phyloP scores from a whole-genome alignment of 2,113 vertebrate species.

The Grantiella picta region DNA sequence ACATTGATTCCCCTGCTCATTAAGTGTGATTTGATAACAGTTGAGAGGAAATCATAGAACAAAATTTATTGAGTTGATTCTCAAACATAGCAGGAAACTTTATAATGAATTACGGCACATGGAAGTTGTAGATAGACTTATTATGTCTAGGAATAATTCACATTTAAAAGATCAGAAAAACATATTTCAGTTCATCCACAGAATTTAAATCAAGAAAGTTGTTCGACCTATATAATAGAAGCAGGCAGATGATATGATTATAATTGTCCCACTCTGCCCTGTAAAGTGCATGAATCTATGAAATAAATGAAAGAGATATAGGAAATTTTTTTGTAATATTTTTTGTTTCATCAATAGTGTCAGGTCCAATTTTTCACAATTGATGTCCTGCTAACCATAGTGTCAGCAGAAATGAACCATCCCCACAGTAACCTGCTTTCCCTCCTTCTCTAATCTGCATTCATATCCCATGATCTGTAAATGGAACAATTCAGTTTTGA shows the following conservation, averaged over 20 bases:
- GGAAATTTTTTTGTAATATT: not conserved
- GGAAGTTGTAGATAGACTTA: not conserved
- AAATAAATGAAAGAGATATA: not conserved
- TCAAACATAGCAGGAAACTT: not conserved
- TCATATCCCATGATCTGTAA: not conserved
- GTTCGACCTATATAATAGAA: not conserved
- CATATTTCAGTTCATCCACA: not conserved
- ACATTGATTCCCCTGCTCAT: fast-evolving
- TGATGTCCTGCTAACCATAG: not conserved
- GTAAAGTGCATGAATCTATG: not conserved
- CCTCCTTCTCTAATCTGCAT: not conserved
- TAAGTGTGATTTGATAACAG: not conserved
- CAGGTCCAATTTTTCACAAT: not conserved
- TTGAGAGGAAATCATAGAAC: not conserved
- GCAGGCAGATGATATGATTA: not conserved
- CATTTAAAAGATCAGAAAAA: not conserved
- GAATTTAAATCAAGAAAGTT: not conserved
- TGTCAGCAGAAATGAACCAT: not conserved
- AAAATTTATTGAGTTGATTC: not conserved
- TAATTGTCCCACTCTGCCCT: not conserved
- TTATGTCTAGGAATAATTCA: not conserved
- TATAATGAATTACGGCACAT: not conserved
- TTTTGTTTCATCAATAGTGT: not conserved
- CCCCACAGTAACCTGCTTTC: not conserved
- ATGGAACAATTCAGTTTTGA: not conserved